Evolutionary conservation across 2,113 vertebrate genomes (phyloP).

Genomic region (Misgurnus mizolepis): DNA sequence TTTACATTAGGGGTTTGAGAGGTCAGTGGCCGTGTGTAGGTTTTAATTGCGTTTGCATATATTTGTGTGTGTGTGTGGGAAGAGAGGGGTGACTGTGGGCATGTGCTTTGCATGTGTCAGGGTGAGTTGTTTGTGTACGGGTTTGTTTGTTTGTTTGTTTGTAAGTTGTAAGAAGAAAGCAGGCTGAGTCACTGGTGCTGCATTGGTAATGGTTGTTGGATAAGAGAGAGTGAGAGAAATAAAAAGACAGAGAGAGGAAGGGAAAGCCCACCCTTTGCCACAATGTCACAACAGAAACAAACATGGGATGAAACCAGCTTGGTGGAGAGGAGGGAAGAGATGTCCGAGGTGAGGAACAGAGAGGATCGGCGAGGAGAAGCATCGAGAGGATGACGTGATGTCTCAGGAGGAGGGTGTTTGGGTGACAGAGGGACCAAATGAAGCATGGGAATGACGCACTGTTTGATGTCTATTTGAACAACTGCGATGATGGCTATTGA

Average conservation of each 20-base stretch:
- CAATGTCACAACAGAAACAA: conserved; percentile 22
- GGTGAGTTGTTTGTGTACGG: conserved; percentile 10
- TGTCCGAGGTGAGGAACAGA: neutral
- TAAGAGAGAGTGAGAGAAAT: neutral
- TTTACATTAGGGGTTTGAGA: conserved; percentile 12
- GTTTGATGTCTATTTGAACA: conserved; percentile 26
- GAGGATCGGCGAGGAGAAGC: neutral
- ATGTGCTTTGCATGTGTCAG: conserved; percentile 42
- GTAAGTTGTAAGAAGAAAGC: conserved; percentile 19
- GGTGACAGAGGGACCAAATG: conserved; percentile 33
- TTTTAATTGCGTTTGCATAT: conserved; percentile 38
- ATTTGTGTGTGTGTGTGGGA: conserved; percentile 42
- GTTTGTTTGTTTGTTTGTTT: conserved; percentile 13
- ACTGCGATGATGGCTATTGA: conserved; percentile 42
- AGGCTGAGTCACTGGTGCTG: conserved; percentile 50
- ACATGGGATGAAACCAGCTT: neutral
- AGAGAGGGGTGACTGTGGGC: conserved; percentile 24
- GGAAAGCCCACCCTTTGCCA: conserved; percentile 39
- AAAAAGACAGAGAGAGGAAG: neutral
- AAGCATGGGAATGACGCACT: conserved; percentile 28
- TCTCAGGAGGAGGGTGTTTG: neutral
- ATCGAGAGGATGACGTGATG: neutral
- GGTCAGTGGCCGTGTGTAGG: conserved; percentile 25
- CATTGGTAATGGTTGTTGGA: conserved; percentile 31
- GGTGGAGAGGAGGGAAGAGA: conserved; percentile 8